These are phyloP conservation scores for Huso huso DNA, from an alignment of 2,797 vertebrate species.

Conservation along the genomic window DNA sequence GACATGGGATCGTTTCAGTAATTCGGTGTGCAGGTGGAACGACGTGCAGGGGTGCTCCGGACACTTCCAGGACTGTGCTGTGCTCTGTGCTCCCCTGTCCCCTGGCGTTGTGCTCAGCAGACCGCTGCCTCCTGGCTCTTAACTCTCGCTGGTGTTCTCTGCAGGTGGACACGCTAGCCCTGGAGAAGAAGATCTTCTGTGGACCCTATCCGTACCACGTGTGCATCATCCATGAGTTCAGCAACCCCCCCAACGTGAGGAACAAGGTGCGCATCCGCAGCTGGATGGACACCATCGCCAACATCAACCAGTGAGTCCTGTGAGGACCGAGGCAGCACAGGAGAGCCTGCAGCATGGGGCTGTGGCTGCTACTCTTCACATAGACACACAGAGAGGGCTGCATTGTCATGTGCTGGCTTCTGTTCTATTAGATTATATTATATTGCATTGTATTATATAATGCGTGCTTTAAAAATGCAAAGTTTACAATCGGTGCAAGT, in stretches of 20 bases:
- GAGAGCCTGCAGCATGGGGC: too few species aligned
- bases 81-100: too few species aligned
- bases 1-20: too few species aligned
- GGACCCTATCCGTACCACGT: constrained; percentile 96
- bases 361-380: not conserved
- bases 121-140: not conserved
- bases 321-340: not conserved
- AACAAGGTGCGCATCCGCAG: constrained; percentile 96
- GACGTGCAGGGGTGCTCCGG: constrained; percentile 57
- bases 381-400: not conserved
- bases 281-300: constrained; percentile 98
- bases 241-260: constrained; percentile 91
- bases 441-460: too few species aligned
- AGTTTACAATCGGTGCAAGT: too few species aligned
- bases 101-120: too few species aligned
- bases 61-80: too few species aligned
- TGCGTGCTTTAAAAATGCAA: too few species aligned
- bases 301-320: constrained; percentile 91
- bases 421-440: not conserved
- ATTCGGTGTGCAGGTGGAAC: too few species aligned
- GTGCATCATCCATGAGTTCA: constrained; percentile 93
- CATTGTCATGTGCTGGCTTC: not conserved
- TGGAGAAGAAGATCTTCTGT: constrained; percentile 90
- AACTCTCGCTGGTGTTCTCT: constrained; percentile 8
- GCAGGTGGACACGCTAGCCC: constrained; percentile 82